Evolutionary conservation across 2,113 vertebrate genomes (phyloP), one percentile per base, ranked within the genome.

Genomic region (Plotosus lineatus): DNA sequence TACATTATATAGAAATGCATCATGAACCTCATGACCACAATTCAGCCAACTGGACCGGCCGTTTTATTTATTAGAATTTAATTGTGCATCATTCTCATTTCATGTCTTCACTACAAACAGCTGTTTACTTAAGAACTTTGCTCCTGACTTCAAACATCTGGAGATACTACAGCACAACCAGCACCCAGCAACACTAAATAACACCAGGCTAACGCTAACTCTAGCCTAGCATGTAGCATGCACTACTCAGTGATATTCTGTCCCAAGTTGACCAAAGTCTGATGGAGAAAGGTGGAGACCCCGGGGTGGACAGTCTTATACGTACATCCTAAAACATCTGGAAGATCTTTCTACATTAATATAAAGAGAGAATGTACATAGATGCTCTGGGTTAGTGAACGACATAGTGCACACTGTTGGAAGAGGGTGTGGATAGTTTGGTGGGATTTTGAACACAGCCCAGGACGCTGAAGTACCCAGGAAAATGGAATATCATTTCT

Each of bases 31-130:
- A n/a, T 50, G 48, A 51, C 11, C 12, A 74, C 10, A 17, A 40
- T 42, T 51, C 72, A 74, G 50, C 72, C 23, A 48, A 55, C 33
- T 36, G 48, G 53, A 55, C 72, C 55, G 72, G 38, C 10, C 2
- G 38, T 55, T 75, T 75, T 55, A 75, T 75, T 75, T 75, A 75
- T 75, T 75, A 55, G 51, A 75, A 36, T 56, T 75, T 74, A 48
- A 71, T 36, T 75, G 33, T 56, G 38, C 36, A 40, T 75, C 19
- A 75, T n/a, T 53, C 8, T 23, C 31, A 74, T 74, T 74, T 74
- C 72, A 74, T 15, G 48, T 74, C 50, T 55, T 53, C 48, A 74
- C 72, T 38, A 73, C 69, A 73, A 33, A 50, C 42, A 6, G 42
- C 69, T 73, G 69, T 73, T 73, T 33, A 73, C 46, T 50, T 15